Evolutionary conservation across 2,113 vertebrate genomes (phyloP).

Genomic region (Alosa alosa): DNA sequence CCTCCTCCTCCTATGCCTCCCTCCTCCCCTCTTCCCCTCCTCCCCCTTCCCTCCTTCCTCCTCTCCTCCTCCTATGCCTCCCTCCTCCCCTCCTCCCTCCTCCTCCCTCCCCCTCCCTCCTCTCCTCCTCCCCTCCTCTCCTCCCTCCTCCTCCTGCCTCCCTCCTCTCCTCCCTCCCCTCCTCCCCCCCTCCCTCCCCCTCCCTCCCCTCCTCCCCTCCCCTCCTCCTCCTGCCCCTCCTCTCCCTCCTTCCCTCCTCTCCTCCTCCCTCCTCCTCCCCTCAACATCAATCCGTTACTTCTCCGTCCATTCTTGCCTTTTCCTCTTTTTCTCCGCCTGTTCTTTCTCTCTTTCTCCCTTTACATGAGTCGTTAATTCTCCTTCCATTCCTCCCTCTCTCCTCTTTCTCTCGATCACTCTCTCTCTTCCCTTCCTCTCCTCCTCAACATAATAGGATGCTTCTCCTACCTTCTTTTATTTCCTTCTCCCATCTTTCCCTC

Average conservation of each 20-base stretch:
- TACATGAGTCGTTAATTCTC: background rate
- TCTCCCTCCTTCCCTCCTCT: slow-evolving; percentile 55
- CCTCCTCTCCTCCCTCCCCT: slow-evolving; percentile 51
- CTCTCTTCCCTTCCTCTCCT: too few relatives aligned
- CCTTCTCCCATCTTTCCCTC: background rate
- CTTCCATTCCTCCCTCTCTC: background rate
- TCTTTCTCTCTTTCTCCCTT: background rate
- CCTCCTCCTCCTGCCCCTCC: too few relatives aligned
- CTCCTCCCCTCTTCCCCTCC: slow-evolving; percentile 52
- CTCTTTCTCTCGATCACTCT: background rate
- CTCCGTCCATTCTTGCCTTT: background rate
- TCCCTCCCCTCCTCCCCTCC: too few relatives aligned
- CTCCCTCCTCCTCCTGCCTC: slow-evolving; percentile 34
- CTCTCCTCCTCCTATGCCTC: too few relatives aligned
- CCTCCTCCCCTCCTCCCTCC: slow-evolving; percentile 52
- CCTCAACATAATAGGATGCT: too few relatives aligned
- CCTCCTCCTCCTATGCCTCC: slow-evolving; percentile 29
- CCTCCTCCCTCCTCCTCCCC: too few relatives aligned
- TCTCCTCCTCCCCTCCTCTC: too few relatives aligned
- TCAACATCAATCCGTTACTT: background rate
- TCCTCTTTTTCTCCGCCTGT: background rate
- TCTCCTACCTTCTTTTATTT: background rate
- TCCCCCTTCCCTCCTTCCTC: too few relatives aligned
- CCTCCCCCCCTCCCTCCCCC: too few relatives aligned
- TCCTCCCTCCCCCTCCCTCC: too few relatives aligned